These are phyloP conservation scores for Corvus hawaiiensis DNA, from an alignment of 2,113 vertebrate species.

Conservation along the genomic window DNA sequence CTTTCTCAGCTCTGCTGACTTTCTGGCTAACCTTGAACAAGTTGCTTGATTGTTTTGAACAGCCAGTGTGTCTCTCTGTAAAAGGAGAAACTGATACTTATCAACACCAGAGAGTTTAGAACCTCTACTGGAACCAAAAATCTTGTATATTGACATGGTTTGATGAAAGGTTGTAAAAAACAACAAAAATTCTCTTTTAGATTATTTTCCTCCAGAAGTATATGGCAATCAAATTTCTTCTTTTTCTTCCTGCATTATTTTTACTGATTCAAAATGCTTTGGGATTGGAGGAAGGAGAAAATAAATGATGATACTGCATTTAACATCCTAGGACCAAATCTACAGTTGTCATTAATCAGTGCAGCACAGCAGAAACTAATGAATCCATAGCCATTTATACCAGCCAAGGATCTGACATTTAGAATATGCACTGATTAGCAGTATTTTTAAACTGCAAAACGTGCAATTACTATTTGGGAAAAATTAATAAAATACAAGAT, in stretches of 20 bases:
- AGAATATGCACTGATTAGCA: not conserved
- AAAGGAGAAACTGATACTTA: not conserved
- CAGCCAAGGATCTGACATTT: slow-evolving; percentile 5
- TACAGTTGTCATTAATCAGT: not conserved
- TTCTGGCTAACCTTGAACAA: not conserved
- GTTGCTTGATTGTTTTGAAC: not conserved
- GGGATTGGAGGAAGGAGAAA: not conserved
- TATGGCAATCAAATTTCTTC: not conserved
- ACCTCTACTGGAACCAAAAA: not conserved
- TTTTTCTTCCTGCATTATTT: not conserved
- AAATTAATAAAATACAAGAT: slow-evolving; percentile 9
- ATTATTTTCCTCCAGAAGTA: not conserved
- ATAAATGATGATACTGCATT: not conserved
- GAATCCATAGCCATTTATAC: not conserved
- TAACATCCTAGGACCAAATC: not conserved
- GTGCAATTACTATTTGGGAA: not conserved
- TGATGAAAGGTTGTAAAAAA: not conserved
- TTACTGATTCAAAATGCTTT: not conserved
- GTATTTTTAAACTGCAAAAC: slow-evolving; percentile 27
- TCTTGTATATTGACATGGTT: not conserved
- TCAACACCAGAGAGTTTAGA: not conserved
- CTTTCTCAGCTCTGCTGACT: not conserved
- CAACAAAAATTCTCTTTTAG: not conserved
- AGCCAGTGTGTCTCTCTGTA: not conserved
- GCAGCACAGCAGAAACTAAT: slow-evolving; percentile 18